A percentile compares a stretch with the other conserved stretches of the same genome.
These are phyloP conservation scores for Eucidaris tribuloides DNA, from an alignment of 35 echinoderm and acorn worm species.

Conservation along the genomic window DNA sequence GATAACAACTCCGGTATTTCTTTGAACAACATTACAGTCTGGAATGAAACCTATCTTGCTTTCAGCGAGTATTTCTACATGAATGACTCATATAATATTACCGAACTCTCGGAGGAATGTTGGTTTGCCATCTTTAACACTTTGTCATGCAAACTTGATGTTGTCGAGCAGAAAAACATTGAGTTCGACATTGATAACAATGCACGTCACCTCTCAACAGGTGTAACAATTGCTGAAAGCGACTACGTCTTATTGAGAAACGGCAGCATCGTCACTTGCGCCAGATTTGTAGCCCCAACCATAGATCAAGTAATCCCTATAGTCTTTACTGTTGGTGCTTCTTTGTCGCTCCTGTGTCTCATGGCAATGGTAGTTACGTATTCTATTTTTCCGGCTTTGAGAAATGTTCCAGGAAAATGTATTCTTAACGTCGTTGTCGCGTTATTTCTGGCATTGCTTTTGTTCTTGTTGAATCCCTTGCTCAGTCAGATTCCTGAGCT, in stretches of 20 bases:
- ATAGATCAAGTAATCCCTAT: not conserved
- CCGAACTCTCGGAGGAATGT: not conserved
- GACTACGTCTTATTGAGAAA: not conserved
- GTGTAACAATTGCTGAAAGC: not conserved
- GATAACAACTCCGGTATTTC: not conserved
- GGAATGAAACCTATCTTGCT: not conserved
- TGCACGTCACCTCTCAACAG: not conserved
- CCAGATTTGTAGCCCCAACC: not conserved
- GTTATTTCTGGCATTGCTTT: conserved; percentile 42
- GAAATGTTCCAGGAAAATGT: conserved; percentile 66
- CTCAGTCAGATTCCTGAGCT: not conserved
- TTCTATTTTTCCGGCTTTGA: conserved; percentile 35
- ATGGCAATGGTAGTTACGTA: conserved; percentile 55
- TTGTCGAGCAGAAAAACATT: not conserved
- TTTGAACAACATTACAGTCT: too few relatives aligned
- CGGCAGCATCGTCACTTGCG: not conserved
- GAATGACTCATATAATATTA: not conserved
- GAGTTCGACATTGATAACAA: not conserved
- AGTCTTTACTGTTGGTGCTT: not conserved
- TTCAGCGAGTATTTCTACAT: not conserved
- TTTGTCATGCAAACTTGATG: not conserved
- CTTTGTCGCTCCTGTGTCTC: not conserved
- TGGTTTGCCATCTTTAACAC: conserved; percentile 2
- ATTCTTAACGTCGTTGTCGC: conserved; percentile 71
- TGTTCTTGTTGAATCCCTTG: conserved; percentile 42